Conservation (phyloP, 2,113 vertebrate species). For the Tupaia tana region DNA sequence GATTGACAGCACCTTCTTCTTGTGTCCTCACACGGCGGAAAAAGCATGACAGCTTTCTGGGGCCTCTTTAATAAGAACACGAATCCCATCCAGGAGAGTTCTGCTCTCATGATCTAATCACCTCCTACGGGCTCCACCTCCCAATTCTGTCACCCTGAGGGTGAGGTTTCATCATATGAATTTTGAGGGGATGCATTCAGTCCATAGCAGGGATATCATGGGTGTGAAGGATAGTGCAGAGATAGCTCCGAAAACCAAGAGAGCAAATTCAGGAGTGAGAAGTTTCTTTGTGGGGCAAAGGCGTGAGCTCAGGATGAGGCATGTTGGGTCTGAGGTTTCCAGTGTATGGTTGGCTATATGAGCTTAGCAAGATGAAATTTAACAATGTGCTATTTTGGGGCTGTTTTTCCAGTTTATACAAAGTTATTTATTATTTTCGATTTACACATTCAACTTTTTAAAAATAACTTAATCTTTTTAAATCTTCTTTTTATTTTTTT, state of each 20-base stretch:
- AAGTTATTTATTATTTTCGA: neutral
- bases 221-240: too few species aligned
- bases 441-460: neutral
- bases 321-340: neutral
- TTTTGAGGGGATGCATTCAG: neutral
- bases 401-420: neutral
- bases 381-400: neutral
- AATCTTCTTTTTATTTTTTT: too few species aligned
- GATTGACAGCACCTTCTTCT: neutral
- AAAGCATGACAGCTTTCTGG: neutral
- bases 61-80: neutral
- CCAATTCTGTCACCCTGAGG: neutral
- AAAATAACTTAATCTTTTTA: neutral
- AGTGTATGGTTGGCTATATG: too few species aligned
- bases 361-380: slow-evolving; percentile 23
- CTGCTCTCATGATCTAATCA: neutral
- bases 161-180: neutral
- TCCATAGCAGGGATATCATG: neutral
- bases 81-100: neutral
- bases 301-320: neutral
- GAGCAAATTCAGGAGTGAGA: neutral
- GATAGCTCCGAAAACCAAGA: neutral
- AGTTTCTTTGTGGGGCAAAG: neutral
- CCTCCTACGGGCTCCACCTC: neutral
- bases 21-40: neutral